phyloP scores from a whole-genome alignment of 2,888 invertebrate genomes.

The Cacoxenus indagator region DNA sequence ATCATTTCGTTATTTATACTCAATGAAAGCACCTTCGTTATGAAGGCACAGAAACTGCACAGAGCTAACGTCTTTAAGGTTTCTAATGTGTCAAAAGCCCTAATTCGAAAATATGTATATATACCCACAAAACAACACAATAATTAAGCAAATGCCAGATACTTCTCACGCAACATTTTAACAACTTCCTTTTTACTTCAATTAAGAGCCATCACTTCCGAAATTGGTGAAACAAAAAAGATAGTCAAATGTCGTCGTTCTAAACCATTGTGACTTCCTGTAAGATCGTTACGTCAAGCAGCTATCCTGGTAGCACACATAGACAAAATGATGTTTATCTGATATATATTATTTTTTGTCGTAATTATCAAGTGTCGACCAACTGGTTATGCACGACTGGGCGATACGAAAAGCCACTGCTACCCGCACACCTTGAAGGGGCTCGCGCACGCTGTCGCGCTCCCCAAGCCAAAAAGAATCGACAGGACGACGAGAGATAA shows the following conservation, averaged over 20 bases:
- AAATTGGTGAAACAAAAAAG: background rate
- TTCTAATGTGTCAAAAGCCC: too few species aligned
- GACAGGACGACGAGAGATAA: constrained; percentile 41
- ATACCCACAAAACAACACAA: too few species aligned
- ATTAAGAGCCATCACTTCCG: background rate
- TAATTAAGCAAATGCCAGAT: too few species aligned
- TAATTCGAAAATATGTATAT: too few species aligned
- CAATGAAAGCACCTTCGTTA: too few species aligned
- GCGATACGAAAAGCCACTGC: background rate
- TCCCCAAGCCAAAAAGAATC: background rate
- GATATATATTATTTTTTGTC: constrained; percentile 40
- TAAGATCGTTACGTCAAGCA: background rate
- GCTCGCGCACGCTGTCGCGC: background rate
- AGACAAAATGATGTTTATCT: constrained; percentile 53
- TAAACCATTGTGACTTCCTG: background rate
- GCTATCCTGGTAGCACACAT: constrained; percentile 9
- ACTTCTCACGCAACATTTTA: constrained; percentile 17
- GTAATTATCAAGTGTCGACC: constrained; percentile 54
- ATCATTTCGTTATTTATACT: too few species aligned
- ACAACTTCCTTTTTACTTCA: constrained; percentile 20
- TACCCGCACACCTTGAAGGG: constrained; percentile 16
- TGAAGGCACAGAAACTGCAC: too few species aligned
- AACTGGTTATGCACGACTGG: constrained; percentile 54
- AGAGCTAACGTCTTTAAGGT: too few species aligned
- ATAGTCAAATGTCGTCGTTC: too few species aligned